Conservation (phyloP, 2,888 invertebrate species). For the Acholoe squamosa region DNA sequence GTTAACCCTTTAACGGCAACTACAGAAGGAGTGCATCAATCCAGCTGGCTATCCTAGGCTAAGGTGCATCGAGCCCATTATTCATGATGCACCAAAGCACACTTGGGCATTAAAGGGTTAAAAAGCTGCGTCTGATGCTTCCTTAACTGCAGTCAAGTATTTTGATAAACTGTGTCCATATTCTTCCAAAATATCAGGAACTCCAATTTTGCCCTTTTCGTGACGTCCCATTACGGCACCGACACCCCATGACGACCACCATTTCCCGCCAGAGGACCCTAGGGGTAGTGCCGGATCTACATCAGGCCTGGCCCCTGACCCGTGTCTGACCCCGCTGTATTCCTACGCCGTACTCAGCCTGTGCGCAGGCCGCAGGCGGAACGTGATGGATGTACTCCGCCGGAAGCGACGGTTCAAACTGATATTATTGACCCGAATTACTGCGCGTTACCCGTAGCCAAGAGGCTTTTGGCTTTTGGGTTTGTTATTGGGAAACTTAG, state of each 20-base stretch:
- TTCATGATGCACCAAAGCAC: too few species aligned
- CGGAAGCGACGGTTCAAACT: neutral
- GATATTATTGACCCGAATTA: slow-evolving; percentile 29
- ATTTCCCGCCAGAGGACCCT: neutral
- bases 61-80: too few species aligned
- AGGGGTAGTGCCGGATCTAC: slow-evolving; percentile 11
- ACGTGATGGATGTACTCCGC: neutral
- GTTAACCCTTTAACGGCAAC: too few species aligned
- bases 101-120: too few species aligned
- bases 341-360: neutral
- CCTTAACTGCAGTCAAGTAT: too few species aligned
- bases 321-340: neutral
- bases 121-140: too few species aligned
- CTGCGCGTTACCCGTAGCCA: neutral
- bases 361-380: neutral
- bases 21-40: too few species aligned
- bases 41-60: too few species aligned
- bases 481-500: neutral
- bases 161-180: too few species aligned
- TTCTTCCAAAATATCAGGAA: too few species aligned
- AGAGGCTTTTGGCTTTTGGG: neutral
- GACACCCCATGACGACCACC: neutral
- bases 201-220: too few species aligned
- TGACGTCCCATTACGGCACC: too few species aligned
- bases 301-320: slow-evolving; percentile 2